phyloP scores from a whole-genome alignment of 2,888 invertebrate species.

The Nineta flava region DNA sequence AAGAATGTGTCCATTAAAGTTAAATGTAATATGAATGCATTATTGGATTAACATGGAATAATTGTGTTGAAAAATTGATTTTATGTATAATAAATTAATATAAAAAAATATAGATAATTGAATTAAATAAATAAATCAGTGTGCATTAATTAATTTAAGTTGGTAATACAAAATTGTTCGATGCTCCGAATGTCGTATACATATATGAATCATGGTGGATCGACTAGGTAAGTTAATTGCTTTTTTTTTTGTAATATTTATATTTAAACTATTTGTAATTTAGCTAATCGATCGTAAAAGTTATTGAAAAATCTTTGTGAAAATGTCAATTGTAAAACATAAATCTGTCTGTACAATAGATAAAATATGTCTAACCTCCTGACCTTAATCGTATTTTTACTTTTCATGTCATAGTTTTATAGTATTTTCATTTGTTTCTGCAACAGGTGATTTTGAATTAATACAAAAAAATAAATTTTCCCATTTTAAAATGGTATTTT shows the following conservation, averaged over 20 bases:
- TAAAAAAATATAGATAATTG: too few species aligned
- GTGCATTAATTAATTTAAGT: background rate
- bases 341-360: background rate
- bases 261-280: too few species aligned
- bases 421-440: background rate
- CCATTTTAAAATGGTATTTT: background rate
- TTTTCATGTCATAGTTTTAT: background rate
- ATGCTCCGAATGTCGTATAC: background rate
- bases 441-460: conserved; percentile 1
- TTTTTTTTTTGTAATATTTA: conserved; percentile 10
- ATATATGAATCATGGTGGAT: conserved; percentile 32
- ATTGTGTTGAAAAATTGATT: too few species aligned
- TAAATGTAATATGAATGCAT: too few species aligned
- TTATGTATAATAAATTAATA: too few species aligned
- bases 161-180: conserved; percentile 1
- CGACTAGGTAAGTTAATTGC: conserved; percentile 36
- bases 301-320: too few species aligned
- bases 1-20: too few species aligned
- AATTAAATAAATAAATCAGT: too few species aligned
- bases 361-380: background rate
- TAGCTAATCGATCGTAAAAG: too few species aligned
- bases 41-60: too few species aligned
- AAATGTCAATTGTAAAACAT: background rate
- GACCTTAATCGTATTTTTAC: background rate
- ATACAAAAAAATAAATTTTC: background rate